Base-by-base conservation (phyloP, 2,113 vertebrate species). In the Uropsilus gracilis region DNA sequence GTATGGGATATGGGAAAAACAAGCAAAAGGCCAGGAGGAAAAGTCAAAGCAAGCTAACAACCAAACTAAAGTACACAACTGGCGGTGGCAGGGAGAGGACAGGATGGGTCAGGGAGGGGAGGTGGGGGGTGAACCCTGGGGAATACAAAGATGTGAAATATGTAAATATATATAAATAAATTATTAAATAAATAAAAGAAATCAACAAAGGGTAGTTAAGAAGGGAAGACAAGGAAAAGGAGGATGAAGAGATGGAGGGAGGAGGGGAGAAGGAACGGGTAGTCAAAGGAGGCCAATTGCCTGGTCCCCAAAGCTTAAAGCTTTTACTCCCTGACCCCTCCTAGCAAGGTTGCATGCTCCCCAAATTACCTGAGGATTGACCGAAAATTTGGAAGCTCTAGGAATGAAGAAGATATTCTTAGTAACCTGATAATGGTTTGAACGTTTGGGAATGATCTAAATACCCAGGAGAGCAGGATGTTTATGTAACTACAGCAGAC, bases 241-340 rank as follows among this genome's bases (percentile, higher is more conserved):
- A 28, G 6, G 11, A 50, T 9, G 68, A 61, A 20, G 53, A 42
- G 34, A 17, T 10, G 13, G 9, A 26, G 26, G n/a, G n/a, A n/a
- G 50, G 17, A 37, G 34, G 22, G 11, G 12, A 11, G 10, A 14
- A 32, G 10, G 28, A 46, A 3, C 1, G 0, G 0, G 42, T 13
- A 30, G 46, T 32, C 16, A 46, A 71, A 48, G 3, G 30, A 89
- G 37, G 50, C 6, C 26, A 18, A 34, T 6, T 6, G 10, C 7
- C 1, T 22, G 28, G 18, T 6, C 8, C 57, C 37, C 12, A 71
- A 72, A 88, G 8, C 22, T 66, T 42, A 5, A 46, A 14, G 24
- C 53, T n/a, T 64, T 14, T 32, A 44, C 68, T 88, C 0, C 44
- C 9, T 57, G 32, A 17, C 10, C 30, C 59, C 46, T 90, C 34